Evolutionary conservation across 2,888 invertebrate genomes (phyloP).

Genomic region (Galerucella nymphaeae): DNA sequence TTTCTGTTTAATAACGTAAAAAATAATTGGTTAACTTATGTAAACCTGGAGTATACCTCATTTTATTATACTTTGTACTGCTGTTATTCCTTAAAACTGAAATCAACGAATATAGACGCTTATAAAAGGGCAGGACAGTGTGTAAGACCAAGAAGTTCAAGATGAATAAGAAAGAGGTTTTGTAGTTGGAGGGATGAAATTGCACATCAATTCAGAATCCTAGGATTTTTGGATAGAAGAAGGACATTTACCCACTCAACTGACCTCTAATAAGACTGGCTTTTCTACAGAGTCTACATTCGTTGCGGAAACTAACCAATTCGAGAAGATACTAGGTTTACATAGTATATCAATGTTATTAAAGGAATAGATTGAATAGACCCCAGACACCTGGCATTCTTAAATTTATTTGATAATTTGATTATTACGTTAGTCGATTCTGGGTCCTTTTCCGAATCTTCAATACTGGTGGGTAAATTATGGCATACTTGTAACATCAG

Average conservation of each 20-base stretch:
- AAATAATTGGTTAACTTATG: not conserved
- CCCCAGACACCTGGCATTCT: constrained; percentile 4
- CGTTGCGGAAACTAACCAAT: not conserved
- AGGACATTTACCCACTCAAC: too few species aligned
- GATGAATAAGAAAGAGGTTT: too few species aligned
- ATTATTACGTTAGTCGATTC: constrained; percentile 56
- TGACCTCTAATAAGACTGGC: too few species aligned
- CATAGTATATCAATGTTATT: not conserved
- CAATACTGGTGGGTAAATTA: constrained; percentile 64
- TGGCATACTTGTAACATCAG: constrained; percentile 76
- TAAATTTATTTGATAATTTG: constrained; percentile 12
- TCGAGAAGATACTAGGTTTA: not conserved
- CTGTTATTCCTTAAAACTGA: too few species aligned
- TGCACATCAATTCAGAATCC: too few species aligned
- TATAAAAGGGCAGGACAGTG: too few species aligned
- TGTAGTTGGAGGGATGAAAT: too few species aligned
- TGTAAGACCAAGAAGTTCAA: too few species aligned
- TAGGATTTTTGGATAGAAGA: too few species aligned
- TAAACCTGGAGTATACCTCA: not conserved
- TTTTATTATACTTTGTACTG: not conserved
- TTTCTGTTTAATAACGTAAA: not conserved
- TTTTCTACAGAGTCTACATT: too few species aligned
- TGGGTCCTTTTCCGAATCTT: constrained; percentile 53
- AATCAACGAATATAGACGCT: too few species aligned
- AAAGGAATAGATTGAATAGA: not conserved